Conservation (phyloP, 1,140 invertebrate genomes). For the Hycleus phaleratus region DNA sequence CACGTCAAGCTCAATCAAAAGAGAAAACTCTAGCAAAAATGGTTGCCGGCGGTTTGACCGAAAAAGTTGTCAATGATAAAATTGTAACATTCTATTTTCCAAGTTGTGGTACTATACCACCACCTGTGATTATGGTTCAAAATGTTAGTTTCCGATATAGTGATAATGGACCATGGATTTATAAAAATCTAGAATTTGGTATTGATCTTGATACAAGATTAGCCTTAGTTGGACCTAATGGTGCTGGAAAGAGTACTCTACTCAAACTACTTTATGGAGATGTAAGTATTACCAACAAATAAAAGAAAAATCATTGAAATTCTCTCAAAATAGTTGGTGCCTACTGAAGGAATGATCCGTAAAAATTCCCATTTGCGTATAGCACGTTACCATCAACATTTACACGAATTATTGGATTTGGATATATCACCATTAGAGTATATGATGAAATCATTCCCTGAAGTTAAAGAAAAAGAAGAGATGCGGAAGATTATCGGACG, state of each 20-base stretch:
- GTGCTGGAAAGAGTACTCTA: conserved; percentile 96
- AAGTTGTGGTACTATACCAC: conserved; percentile 91
- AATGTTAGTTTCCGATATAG: conserved; percentile 95
- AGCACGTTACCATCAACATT: conserved; percentile 97
- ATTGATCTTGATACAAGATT: conserved; percentile 96
- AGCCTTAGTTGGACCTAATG: conserved; percentile 97
- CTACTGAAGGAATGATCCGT: conserved; percentile 93
- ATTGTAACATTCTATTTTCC: conserved; percentile 92
- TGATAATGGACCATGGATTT: conserved; percentile 84
- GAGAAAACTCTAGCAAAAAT: conserved; percentile 99
- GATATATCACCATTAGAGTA: conserved; percentile 94
- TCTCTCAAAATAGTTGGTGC: conserved; percentile 59
- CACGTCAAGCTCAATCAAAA: conserved; percentile 97
- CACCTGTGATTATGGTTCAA: conserved; percentile 98
- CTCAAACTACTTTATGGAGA: conserved; percentile 94
- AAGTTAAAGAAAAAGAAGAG: conserved; percentile 96
- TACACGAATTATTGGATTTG: conserved; percentile 93
- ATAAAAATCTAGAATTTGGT: conserved; percentile 97
- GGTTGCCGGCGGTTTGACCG: conserved; percentile 94
- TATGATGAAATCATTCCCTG: conserved; percentile 96
- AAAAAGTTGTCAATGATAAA: conserved; percentile 73
- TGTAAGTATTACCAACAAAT: conserved; percentile 46
- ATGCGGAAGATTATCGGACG: conserved; percentile 99
- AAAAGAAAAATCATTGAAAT: too few relatives aligned
- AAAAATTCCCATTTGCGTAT: conserved; percentile 97